Base-by-base conservation (phyloP, 2,888 invertebrate genomes). In the Archips crataeganus region DNA sequence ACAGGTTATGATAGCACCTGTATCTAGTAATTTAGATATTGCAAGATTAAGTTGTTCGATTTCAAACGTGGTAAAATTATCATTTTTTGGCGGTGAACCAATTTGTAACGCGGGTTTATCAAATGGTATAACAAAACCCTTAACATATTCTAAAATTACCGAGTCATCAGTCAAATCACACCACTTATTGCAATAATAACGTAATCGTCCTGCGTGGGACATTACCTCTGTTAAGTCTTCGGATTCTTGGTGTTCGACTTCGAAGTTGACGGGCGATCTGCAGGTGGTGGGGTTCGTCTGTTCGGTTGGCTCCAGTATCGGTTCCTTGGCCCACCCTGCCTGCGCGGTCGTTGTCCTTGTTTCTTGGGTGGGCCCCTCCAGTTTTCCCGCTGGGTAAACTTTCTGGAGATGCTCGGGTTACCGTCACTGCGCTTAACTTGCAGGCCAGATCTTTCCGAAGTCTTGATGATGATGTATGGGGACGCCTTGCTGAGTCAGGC, bases 341-440 rank as follows among this genome's bases (percentile, higher is more conserved):
- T 72, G 72, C 45, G 45, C 54, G 61, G 39, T 23, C 70, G 65
- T 10, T 65, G 66, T 49, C 54, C 66, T 42, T 69, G 72, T 54
- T 34, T 49, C 36, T 71, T 62, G 64, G 78, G 76, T 70, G 76
- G 75, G 76, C 72, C 75, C 49, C 54, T 59, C 49, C 61, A 65
- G 71, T 71, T 71, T 71, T 66, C 71, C 71, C 47, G 61, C 9
- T 60, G 57, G 57, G 57, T 11, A 36, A 9, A 61, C 39, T 61
- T 61, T 39, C 49, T 60, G 60, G 60, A 49, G 2, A 15, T 6
- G 60, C n/a, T 4, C 13, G 39, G 32, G 2, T 15, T 57, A 23
- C 57, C 23, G 9, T 66, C 65, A 51, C 23, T 32, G 23, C 45
- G 32, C 34, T 49, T 61, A 15, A 72, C 42, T 13, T 72, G 72